A percentile compares a stretch with the other conserved stretches of the same genome.
Conservation (phyloP, 2,113 vertebrate genomes). For the Aplodontia rufa region DNA sequence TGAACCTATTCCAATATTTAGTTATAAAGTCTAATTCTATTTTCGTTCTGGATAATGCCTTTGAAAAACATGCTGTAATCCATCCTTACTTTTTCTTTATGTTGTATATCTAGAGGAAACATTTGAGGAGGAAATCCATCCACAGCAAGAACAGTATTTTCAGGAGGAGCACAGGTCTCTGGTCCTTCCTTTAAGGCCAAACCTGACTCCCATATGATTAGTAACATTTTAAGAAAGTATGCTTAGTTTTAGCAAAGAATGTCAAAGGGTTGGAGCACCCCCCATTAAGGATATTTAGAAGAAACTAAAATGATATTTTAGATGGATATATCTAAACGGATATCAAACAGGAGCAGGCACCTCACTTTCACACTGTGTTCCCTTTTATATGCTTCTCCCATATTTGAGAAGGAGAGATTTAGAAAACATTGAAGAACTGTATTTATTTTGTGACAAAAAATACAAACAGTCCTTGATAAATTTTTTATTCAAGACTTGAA, state of each 20-base stretch:
- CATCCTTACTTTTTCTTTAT: background rate
- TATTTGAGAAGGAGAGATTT: background rate
- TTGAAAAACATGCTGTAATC: background rate
- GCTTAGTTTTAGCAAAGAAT: background rate
- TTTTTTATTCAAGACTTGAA: slow-evolving; percentile 5
- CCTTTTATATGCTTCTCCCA: background rate
- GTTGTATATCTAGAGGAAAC: background rate
- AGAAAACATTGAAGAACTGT: background rate
- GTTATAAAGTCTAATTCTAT: background rate
- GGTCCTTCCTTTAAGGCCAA: background rate
- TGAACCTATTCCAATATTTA: background rate
- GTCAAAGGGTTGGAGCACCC: background rate
- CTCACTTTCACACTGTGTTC: background rate
- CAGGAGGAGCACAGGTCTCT: background rate
- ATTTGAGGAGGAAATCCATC: background rate
- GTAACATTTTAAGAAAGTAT: background rate
- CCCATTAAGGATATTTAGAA: background rate
- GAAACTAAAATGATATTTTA: background rate
- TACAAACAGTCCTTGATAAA: background rate
- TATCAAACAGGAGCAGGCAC: background rate
- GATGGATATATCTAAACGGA: background rate
- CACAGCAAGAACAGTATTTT: background rate
- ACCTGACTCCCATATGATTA: background rate
- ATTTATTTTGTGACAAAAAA: background rate
- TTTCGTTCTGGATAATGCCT: background rate